A percentile compares a stretch with the other conserved stretches of the same genome.
phyloP scores from a whole-genome alignment of 2,113 vertebrate genomes.

The Hydrolagus affinis region DNA sequence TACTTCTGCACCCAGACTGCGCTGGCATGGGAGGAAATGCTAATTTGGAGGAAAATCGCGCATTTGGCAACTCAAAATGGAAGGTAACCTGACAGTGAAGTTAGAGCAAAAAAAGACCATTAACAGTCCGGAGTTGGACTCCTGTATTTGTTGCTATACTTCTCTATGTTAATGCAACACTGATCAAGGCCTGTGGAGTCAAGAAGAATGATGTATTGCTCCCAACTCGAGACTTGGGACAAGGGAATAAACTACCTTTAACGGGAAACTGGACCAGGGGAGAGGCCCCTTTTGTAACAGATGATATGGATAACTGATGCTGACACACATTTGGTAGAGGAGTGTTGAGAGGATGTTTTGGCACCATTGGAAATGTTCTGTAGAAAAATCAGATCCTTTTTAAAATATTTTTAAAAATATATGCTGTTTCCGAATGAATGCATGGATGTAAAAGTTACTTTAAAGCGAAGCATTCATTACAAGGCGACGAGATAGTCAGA shows the following conservation, averaged over 20 bases:
- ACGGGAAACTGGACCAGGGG: neutral
- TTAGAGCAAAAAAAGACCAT: conserved; percentile 16
- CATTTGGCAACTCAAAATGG: conserved; percentile 11
- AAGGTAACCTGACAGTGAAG: neutral
- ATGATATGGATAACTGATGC: neutral
- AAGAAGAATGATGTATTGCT: conserved; percentile 6
- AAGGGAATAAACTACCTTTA: neutral
- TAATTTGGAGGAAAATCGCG: neutral
- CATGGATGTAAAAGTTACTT: neutral
- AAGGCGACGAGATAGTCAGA: neutral
- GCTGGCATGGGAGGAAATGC: conserved; percentile 21
- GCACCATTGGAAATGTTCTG: neutral
- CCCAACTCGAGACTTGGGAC: neutral
- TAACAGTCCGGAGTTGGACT: neutral
- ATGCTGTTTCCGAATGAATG: neutral
- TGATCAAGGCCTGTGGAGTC: neutral
- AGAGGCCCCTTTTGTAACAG: neutral
- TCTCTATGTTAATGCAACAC: neutral
- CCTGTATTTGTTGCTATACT: neutral
- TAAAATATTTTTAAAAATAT: no score
- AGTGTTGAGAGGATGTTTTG: neutral
- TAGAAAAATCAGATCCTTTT: neutral
- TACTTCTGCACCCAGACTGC: conserved; percentile 16
- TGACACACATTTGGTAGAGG: neutral
- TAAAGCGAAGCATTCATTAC: neutral